Conservation (phyloP, 2,888 invertebrate species). For the Luperina nickerlii region DNA sequence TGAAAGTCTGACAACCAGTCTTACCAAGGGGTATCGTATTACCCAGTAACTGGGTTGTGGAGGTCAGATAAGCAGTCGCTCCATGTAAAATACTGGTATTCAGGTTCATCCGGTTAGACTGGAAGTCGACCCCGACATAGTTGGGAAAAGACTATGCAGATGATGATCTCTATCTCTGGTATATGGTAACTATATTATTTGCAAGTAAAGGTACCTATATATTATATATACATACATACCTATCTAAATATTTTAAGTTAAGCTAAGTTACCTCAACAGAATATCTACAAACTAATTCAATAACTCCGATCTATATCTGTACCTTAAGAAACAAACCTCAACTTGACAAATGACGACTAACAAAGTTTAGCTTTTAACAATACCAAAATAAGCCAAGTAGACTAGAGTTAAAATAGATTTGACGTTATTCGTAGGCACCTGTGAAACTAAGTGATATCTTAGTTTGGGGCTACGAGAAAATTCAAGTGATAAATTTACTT, state of each 20-base stretch:
- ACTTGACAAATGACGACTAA: neutral
- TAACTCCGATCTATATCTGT: neutral
- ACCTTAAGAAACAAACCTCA: neutral
- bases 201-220: neutral
- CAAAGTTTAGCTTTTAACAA: neutral
- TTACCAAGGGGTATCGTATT: too few relatives aligned
- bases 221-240: too few relatives aligned
- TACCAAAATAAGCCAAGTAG: neutral
- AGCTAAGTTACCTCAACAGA: neutral
- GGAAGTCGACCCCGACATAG: too few relatives aligned
- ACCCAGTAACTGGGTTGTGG: too few relatives aligned
- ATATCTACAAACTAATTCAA: neutral
- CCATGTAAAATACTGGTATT: too few relatives aligned
- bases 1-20: too few relatives aligned
- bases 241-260: neutral
- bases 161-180: too few relatives aligned
- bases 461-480: neutral
- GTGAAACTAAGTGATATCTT: neutral
- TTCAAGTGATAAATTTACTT: neutral
- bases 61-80: too few relatives aligned
- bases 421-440: neutral
- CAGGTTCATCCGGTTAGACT: too few relatives aligned
- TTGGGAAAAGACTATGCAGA: too few relatives aligned
- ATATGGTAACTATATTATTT: neutral
- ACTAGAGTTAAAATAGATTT: neutral